Evolutionary conservation across 2,797 vertebrate genomes (phyloP).

Genomic region (Trematomus bernacchii): DNA sequence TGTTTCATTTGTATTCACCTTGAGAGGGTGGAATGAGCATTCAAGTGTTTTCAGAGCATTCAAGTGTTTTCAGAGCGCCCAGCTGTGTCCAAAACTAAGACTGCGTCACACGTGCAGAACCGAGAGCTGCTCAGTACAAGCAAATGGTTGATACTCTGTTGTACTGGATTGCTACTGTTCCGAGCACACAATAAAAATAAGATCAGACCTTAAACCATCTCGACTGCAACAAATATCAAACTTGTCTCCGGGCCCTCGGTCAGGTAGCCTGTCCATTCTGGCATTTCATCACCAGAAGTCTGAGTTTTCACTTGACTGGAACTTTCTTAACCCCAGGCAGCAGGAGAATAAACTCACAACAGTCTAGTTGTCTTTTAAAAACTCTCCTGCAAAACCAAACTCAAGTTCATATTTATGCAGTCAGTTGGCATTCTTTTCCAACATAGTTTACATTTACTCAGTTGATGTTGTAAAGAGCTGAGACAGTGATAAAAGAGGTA

Average conservation of each 20-base stretch:
- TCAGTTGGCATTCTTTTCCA: background rate
- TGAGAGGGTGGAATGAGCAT: constrained; percentile 47
- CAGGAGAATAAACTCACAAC: background rate
- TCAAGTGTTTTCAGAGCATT: constrained; percentile 15
- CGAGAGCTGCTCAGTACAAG: constrained; percentile 4
- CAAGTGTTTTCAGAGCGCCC: constrained; percentile 12
- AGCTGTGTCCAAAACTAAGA: background rate
- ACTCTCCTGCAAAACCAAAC: background rate
- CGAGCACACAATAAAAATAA: constrained; percentile 2
- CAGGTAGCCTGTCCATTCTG: constrained; percentile 29
- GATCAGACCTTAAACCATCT: constrained; percentile 52
- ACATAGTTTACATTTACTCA: background rate
- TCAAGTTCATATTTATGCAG: background rate
- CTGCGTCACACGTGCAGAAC: constrained; percentile 1
- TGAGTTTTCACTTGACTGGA: constrained; percentile 47
- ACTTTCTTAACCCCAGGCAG: constrained; percentile 26
- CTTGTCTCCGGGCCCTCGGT: constrained; percentile 22
- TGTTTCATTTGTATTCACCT: constrained; percentile 45
- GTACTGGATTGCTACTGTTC: constrained; percentile 7
- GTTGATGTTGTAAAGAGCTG: background rate
- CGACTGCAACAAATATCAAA: constrained; percentile 36
- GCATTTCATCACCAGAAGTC: constrained; percentile 44
- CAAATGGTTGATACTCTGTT: background rate
- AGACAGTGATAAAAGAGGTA: constrained; percentile 26
- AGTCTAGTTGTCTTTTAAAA: constrained; percentile 4